Conservation (phyloP, 2,113 vertebrate species). For the Falcunculus frontatus region DNA sequence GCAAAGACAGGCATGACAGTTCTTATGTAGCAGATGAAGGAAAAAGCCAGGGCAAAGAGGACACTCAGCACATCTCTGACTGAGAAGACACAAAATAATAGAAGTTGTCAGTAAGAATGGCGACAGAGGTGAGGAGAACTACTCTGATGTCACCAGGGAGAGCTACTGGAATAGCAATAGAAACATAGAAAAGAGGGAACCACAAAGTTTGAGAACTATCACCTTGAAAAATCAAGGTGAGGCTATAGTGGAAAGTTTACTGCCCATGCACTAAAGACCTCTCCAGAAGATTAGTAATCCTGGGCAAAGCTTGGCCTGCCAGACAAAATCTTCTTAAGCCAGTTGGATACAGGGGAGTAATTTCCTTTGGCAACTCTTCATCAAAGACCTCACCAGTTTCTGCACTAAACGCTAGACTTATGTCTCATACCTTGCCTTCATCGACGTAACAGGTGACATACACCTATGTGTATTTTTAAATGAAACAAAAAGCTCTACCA, state of each 20-base stretch:
- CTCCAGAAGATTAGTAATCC: not conserved
- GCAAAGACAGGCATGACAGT: not conserved
- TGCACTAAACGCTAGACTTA: not conserved
- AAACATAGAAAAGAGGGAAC: not conserved
- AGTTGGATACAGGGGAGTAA: not conserved
- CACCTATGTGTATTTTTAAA: not conserved
- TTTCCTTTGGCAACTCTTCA: not conserved
- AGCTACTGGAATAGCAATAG: not conserved
- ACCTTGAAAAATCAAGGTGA: not conserved
- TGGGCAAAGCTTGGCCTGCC: not conserved
- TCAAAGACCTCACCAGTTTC: not conserved
- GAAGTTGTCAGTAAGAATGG: not conserved
- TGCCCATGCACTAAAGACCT: not conserved
- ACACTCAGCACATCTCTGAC: not conserved
- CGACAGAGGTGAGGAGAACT: not conserved
- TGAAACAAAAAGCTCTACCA: not conserved
- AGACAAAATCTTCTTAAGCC: not conserved
- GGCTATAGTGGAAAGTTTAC: not conserved
- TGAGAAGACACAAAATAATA: slow-evolving; percentile 4
- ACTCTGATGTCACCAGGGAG: not conserved
- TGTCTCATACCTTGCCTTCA: not conserved
- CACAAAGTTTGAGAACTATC: not conserved
- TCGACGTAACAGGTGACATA: not conserved
- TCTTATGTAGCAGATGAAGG: not conserved
- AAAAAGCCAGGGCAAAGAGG: not conserved